Percentiles rank a stretch among this genome's conserved stretches.
Conservation (phyloP, 2,797 vertebrate species). For the Rachycentron canadum region DNA sequence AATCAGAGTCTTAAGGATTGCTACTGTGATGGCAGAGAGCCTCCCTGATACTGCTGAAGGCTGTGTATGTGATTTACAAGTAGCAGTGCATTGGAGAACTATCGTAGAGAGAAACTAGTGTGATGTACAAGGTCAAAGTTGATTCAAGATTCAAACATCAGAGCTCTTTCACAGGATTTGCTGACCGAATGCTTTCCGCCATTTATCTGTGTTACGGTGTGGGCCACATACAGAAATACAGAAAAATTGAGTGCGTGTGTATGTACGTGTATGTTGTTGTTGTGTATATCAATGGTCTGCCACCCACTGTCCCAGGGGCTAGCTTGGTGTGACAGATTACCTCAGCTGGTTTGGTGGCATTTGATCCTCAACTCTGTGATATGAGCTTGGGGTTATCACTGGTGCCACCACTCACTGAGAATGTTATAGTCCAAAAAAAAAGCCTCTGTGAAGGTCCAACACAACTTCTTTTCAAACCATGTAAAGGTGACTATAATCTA, state of each 20-base stretch:
- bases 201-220: not conserved
- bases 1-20: slow-evolving; percentile 50
- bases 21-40: slow-evolving; percentile 14
- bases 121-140: not conserved
- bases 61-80: not conserved
- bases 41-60: slow-evolving; percentile 21
- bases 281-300: slow-evolving; percentile 47
- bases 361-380: slow-evolving; percentile 73
- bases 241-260: slow-evolving; percentile 6
- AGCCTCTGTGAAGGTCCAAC: slow-evolving; percentile 37
- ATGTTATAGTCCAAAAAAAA: slow-evolving; percentile 25
- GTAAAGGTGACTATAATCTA: slow-evolving; percentile 12
- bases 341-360: slow-evolving; percentile 58
- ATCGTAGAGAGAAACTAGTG: not conserved
- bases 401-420: slow-evolving; percentile 53
- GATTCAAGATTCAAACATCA: not conserved
- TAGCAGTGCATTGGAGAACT: not conserved
- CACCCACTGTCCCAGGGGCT: slow-evolving; percentile 51
- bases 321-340: slow-evolving; percentile 71
- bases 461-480: slow-evolving; percentile 33
- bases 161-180: slow-evolving; percentile 19
- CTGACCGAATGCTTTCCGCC: not conserved
- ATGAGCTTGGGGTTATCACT: slow-evolving; percentile 67
- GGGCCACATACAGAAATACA: not conserved
- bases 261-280: slow-evolving; percentile 20